Conservation (phyloP, 2,888 invertebrate genomes). For the Meiosimyza platycephala region DNA sequence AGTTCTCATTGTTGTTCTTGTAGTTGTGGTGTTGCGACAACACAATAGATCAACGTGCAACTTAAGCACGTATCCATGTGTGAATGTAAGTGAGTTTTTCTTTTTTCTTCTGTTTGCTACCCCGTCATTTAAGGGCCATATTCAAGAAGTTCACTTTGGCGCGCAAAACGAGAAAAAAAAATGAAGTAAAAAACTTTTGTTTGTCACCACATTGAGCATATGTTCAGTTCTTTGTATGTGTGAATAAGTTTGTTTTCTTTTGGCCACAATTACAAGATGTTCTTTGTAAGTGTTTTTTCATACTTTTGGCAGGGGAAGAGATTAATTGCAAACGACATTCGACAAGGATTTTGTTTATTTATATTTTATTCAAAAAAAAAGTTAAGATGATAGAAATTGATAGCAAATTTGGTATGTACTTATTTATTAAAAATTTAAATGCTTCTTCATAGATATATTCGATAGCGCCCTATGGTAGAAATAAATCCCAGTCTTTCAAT, state of each 20-base stretch:
- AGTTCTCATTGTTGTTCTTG: conserved; percentile 35
- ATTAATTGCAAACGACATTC: not conserved
- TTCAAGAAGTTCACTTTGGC: not conserved
- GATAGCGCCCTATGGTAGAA: too few relatives aligned
- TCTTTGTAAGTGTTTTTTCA: conserved; percentile 39
- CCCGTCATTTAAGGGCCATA: conserved; percentile 8
- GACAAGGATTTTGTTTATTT: not conserved
- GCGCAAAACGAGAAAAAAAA: conserved; percentile 4
- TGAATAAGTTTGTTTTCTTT: conserved; percentile 28
- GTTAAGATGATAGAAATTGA: too few relatives aligned
- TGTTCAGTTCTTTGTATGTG: conserved; percentile 23
- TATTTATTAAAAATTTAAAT: too few relatives aligned
- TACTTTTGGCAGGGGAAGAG: not conserved
- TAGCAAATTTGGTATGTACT: too few relatives aligned
- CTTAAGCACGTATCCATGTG: conserved; percentile 5
- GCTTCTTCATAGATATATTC: too few relatives aligned
- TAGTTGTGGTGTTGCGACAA: conserved; percentile 42
- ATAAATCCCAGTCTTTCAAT: too few relatives aligned
- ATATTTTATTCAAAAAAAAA: too few relatives aligned
- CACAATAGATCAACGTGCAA: conserved; percentile 33
- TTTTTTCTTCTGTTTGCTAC: conserved; percentile 16
- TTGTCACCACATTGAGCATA: conserved; percentile 33
- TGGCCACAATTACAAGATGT: conserved; percentile 50
- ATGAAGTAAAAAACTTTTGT: conserved; percentile 32
- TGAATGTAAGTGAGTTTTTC: conserved; percentile 17